A percentile compares a stretch with the other conserved stretches of the same genome.
phyloP scores from a whole-genome alignment of 2,113 vertebrate species.

The Ptyas mucosa region DNA sequence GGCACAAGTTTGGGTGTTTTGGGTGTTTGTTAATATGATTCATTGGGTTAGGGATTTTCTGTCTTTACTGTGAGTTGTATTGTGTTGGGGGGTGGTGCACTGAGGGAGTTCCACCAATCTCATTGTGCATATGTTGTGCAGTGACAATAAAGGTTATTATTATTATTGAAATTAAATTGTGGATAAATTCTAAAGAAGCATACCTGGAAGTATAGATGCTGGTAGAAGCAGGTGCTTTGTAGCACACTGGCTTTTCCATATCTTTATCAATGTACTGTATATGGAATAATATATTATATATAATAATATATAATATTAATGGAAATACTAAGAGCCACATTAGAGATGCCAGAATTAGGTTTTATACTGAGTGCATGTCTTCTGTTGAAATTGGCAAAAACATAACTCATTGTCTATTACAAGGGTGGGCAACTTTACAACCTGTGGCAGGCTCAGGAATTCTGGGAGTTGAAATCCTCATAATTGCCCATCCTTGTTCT shows the following conservation, averaged over 20 bases:
- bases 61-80: too few species aligned
- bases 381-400: neutral
- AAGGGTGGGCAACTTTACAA: neutral
- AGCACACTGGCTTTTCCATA: neutral
- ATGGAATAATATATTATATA: too few species aligned
- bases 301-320: too few species aligned
- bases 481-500: neutral
- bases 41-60: too few species aligned
- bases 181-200: too few species aligned
- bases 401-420: neutral
- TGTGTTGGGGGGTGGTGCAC: too few species aligned
- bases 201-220: neutral
- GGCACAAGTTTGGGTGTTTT: neutral
- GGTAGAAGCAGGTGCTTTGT: neutral
- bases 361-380: neutral
- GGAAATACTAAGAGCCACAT: neutral
- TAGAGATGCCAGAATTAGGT: neutral
- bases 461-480: neutral
- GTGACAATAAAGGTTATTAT: too few species aligned
- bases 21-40: too few species aligned
- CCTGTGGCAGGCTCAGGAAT: neutral
- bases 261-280: too few species aligned
- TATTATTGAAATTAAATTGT: too few species aligned
- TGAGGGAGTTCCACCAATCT: too few species aligned
- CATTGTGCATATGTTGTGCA: too few species aligned